Percentiles rank a stretch among this genome's conserved stretches.
These are phyloP conservation scores for Drosophila prostipennis DNA, from an alignment of 2,888 invertebrate species.

Conservation along the genomic window DNA sequence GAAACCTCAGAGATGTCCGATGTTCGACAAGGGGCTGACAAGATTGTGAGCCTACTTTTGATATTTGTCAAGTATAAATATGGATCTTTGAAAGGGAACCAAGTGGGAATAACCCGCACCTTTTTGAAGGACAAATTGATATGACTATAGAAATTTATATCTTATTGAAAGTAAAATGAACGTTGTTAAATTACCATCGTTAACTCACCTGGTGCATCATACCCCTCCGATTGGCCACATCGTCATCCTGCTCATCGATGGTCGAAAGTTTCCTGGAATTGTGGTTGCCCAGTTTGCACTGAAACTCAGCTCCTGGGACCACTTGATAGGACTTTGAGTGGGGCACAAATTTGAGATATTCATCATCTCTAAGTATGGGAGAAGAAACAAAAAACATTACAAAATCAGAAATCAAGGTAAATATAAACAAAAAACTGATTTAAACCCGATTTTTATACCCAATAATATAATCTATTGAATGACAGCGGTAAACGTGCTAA, in stretches of 20 bases:
- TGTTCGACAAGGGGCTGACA: conserved; percentile 35
- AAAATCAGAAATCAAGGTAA: too few species aligned
- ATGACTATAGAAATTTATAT: too few species aligned
- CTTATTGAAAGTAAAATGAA: too few species aligned
- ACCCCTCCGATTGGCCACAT: conserved; percentile 67
- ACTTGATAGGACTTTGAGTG: conserved; percentile 74
- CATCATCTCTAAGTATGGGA: conserved; percentile 75
- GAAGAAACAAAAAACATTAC: too few species aligned
- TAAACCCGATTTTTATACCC: not conserved
- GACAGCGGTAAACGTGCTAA: not conserved
- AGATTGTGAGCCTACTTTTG: conserved; percentile 8
- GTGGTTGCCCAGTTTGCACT: conserved; percentile 57
- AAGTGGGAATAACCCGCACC: too few species aligned
- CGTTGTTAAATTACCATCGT: too few species aligned
- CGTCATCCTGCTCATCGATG: conserved; percentile 73
- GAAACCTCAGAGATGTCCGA: conserved; percentile 19
- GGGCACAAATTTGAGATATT: conserved; percentile 78
- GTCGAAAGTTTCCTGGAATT: conserved; percentile 54
- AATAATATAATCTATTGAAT: not conserved
- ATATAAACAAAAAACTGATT: too few species aligned
- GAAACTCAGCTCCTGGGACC: conserved; percentile 72
- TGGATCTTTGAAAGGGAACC: not conserved
- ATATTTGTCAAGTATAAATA: not conserved
- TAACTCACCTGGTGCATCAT: conserved; percentile 71
- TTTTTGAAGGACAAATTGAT: too few species aligned